Evolutionary conservation across 2,113 vertebrate species (phyloP), one percentile per base, ranked within the genome.

Genomic region (Tachuris rubrigastra): DNA sequence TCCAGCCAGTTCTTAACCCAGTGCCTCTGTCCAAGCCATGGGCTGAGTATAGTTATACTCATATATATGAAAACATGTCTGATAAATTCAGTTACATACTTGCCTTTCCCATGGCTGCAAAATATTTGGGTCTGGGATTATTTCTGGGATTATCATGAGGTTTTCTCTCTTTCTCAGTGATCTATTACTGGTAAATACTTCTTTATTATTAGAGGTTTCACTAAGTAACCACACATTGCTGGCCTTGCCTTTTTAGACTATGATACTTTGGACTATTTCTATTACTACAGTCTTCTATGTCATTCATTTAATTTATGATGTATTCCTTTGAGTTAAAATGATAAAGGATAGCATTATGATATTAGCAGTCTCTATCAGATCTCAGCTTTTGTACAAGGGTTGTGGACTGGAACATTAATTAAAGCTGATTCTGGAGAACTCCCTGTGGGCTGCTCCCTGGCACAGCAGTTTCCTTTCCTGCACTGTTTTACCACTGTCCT

Each of bases 401-500:
- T 94, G 84, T 81, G 18, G 25, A 74, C 73, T 91, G 68, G 76
- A 94, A 93, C 60, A 39, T 84, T 94, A 91, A 94, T 91, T 93
- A 80, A 80, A 86, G 56, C 37, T 46, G 68, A 80, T 88, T 65
- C 49, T 68, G 53, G 19, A 90, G 37, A 96, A 60, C 9, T 88
- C 75, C 67, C 74, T 1, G 1, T 79, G 42, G 83, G 62, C 58
- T 3, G 1, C 12, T 44, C 17, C 24, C 18, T 65, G 49, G 58
- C 31, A 59, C n/a, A 78, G 42, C 16, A 44, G 21, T 65, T 88
- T 83, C 14, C 30, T 56, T 85, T 90, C 52, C 68, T 47, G 15
- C 5, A 8, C n/a, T 59, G 25, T 75, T 30, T 91, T 63, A 49
- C 30, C 16, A 10, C 31, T 42, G 9, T 27, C 17, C 23, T 81